Evolutionary conservation across 2,797 vertebrate genomes (phyloP).

Genomic region (Sebastes jordani): DNA sequence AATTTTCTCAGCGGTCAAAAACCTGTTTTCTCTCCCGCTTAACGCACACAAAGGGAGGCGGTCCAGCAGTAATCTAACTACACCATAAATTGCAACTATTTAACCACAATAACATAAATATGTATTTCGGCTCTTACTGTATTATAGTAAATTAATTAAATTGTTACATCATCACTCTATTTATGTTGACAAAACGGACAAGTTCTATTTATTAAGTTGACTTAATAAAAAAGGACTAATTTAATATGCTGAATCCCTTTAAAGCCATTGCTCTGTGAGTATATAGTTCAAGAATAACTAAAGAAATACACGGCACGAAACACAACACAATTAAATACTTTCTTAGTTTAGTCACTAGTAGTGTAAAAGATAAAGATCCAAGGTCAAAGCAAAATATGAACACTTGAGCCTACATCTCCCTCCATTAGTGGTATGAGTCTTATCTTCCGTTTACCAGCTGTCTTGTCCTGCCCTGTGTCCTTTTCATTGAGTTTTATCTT

Average conservation of each 20-base stretch:
- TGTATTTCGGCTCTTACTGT: no score
- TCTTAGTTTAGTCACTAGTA: neutral
- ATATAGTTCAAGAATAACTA: neutral
- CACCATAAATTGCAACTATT: no score
- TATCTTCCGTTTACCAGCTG: neutral
- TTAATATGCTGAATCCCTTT: no score
- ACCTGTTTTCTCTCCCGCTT: no score
- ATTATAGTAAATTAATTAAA: no score
- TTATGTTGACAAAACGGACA: no score
- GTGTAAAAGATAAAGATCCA: neutral
- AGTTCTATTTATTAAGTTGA: no score
- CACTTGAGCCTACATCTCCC: neutral
- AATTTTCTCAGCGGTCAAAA: no score
- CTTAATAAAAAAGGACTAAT: no score
- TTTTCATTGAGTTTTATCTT: neutral
- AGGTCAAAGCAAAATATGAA: neutral
- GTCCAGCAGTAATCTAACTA: no score
- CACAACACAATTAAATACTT: neutral
- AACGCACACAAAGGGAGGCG: fast-evolving
- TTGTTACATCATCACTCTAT: no score
- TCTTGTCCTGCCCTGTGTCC: neutral
- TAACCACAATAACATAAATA: no score
- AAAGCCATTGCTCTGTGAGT: neutral
- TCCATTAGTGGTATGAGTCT: neutral
- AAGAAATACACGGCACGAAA: neutral